These are phyloP conservation scores for Caerostris darwini DNA, from an alignment of 1,140 invertebrate species.

Conservation along the genomic window DNA sequence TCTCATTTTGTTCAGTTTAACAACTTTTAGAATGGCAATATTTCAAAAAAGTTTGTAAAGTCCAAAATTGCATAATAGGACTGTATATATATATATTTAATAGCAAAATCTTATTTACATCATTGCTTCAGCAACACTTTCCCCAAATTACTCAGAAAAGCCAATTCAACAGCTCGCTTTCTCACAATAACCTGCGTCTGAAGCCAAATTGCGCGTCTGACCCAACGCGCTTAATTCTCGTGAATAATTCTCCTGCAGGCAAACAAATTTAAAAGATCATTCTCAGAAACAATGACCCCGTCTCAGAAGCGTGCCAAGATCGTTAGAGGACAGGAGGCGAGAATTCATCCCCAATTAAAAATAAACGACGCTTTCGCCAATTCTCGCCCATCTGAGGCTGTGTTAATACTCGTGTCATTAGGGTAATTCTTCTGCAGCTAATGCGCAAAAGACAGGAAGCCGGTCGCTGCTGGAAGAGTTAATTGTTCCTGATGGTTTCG, in stretches of 20 bases:
- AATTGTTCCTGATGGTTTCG: background rate
- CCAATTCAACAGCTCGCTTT: background rate
- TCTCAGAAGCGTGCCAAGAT: background rate
- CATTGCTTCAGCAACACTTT: too few relatives aligned
- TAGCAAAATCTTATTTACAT: too few relatives aligned
- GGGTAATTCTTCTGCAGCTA: background rate
- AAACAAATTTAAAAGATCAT: background rate
- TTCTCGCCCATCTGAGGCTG: background rate
- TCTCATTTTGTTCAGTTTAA: too few relatives aligned
- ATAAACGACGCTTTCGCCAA: background rate
- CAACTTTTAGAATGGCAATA: too few relatives aligned
- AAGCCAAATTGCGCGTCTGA: background rate
- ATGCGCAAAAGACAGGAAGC: background rate
- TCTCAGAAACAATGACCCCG: slow-evolving; percentile 11
- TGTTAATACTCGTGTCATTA: slow-evolving; percentile 26
- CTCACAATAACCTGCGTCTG: background rate
- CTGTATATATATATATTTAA: too few relatives aligned
- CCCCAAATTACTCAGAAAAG: too few relatives aligned
- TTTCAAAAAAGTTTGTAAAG: too few relatives aligned
- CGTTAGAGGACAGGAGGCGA: background rate
- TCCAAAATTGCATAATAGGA: too few relatives aligned
- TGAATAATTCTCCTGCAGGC: background rate
- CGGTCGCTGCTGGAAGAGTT: background rate
- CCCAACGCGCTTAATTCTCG: background rate
- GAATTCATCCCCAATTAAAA: background rate